A percentile compares a stretch with the other conserved stretches of the same genome.
These are phyloP conservation scores for Heliconius cydno DNA, from an alignment of 2,888 invertebrate species.

Conservation along the genomic window DNA sequence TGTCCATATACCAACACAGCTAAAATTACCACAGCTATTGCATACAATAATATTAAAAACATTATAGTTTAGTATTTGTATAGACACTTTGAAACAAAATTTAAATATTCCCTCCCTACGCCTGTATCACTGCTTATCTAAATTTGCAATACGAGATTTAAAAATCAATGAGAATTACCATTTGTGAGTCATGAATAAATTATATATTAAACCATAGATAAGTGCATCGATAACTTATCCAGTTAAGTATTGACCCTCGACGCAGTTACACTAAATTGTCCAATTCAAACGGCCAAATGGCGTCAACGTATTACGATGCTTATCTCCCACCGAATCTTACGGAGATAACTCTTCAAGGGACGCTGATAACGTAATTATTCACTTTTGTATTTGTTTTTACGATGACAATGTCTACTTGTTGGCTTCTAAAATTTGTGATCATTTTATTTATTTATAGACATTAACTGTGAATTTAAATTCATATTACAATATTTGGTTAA, in stretches of 20 bases:
- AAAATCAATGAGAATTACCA: conserved; percentile 55
- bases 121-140: conserved; percentile 49
- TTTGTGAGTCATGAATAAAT: conserved; percentile 68
- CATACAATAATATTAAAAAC: no score
- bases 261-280: conserved; percentile 75
- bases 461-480: neutral
- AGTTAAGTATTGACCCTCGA: conserved; percentile 72
- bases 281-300: conserved; percentile 78
- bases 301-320: conserved; percentile 74
- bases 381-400: conserved; percentile 7
- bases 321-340: conserved; percentile 73
- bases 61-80: no score
- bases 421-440: neutral
- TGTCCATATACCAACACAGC: neutral
- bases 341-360: conserved; percentile 66
- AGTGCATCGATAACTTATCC: conserved; percentile 72
- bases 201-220: conserved; percentile 63
- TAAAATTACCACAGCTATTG: no score
- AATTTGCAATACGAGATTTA: conserved; percentile 56
- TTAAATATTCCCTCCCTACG: neutral
- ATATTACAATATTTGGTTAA: no score
- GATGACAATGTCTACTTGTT: neutral
- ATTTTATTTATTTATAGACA: neutral
- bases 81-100: no score
- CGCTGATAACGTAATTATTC: conserved; percentile 57